A percentile compares a stretch with the other conserved stretches of the same genome.
phyloP scores from a whole-genome alignment of 2,888 invertebrate species.

The Lagria hirta region DNA sequence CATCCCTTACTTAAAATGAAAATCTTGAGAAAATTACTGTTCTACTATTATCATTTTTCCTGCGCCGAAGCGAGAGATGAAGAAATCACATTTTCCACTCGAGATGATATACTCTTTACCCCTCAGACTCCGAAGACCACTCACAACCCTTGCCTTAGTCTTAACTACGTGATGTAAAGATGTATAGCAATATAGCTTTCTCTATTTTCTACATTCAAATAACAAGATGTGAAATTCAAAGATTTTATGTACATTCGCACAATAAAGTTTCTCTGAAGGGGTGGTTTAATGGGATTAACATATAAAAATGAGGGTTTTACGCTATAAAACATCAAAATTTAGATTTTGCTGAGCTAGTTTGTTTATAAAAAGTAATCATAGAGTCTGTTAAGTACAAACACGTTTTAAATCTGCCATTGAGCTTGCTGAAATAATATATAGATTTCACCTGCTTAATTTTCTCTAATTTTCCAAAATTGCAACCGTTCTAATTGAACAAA shows the following conservation, averaged over 20 bases:
- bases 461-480: too few relatives aligned
- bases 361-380: too few relatives aligned
- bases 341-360: too few relatives aligned
- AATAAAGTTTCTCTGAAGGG: constrained; percentile 13
- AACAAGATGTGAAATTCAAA: constrained; percentile 16
- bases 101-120: constrained; percentile 41
- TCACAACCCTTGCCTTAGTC: constrained; percentile 52
- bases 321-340: too few relatives aligned
- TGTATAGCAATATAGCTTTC: constrained; percentile 42
- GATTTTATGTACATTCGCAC: constrained; percentile 20
- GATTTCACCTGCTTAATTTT: too few relatives aligned
- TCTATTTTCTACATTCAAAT: constrained; percentile 23
- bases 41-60: constrained; percentile 33
- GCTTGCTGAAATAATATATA: too few relatives aligned
- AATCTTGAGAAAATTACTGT: constrained; percentile 12
- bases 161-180: constrained; percentile 51
- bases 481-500: too few relatives aligned
- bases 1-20: constrained; percentile 4
- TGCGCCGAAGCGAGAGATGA: constrained; percentile 48
- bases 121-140: constrained; percentile 49
- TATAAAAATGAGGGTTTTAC: constrained; percentile 8
- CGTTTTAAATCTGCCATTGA: too few relatives aligned
- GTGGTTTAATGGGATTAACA: constrained; percentile 22
- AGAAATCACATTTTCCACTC: constrained; percentile 57
- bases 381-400: too few relatives aligned